Evolutionary conservation across 1,140 invertebrate species (phyloP).

Genomic region (Apocrypta bakeri): DNA sequence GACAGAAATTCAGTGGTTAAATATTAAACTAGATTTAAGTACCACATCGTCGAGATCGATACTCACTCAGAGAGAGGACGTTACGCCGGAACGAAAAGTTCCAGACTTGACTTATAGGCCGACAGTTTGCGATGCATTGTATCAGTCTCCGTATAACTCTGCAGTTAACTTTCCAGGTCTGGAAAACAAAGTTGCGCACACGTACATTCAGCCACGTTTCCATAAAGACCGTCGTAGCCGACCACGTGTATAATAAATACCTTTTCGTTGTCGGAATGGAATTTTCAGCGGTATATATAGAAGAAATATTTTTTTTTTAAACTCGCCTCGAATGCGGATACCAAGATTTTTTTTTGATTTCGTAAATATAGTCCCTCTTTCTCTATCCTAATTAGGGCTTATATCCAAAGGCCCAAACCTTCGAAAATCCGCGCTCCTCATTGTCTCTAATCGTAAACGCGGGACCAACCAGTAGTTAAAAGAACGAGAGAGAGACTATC

Average conservation of each 20-base stretch:
- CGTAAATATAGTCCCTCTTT: neutral
- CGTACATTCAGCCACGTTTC: neutral
- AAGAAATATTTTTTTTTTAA: no score
- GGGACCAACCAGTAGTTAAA: neutral
- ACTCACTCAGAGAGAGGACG: neutral
- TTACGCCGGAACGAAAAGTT: neutral
- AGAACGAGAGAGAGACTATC: slow-evolving; percentile 31
- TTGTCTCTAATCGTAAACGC: neutral
- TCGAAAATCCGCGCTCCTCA: slow-evolving; percentile 8
- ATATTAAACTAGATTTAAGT: neutral
- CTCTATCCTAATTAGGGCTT: slow-evolving; percentile 18
- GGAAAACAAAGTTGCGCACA: neutral
- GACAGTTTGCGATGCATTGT: neutral
- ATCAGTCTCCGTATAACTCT: neutral
- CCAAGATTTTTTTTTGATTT: neutral
- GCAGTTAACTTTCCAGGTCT: neutral
- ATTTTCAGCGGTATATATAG: no score
- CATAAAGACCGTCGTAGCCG: no score
- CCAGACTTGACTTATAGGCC: neutral
- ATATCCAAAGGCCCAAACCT: neutral
- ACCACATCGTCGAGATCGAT: neutral
- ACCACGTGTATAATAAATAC: no score
- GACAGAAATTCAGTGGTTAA: slow-evolving; percentile 1
- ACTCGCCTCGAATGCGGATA: no score
- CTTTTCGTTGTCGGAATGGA: no score